These are phyloP conservation scores for Siniperca obscura DNA, from an alignment of 2,797 vertebrate species.

Conservation along the genomic window DNA sequence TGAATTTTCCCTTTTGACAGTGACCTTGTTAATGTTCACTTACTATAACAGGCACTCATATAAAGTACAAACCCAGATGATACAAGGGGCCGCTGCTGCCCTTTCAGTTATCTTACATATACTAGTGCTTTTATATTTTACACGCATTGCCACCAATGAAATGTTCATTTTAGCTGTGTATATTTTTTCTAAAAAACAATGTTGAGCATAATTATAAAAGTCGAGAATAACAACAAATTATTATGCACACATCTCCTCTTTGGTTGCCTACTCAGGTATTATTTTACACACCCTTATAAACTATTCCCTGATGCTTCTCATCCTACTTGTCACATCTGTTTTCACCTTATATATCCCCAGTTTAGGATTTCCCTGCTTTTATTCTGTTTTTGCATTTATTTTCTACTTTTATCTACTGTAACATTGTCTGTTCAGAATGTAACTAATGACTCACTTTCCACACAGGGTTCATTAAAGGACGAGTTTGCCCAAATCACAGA, in stretches of 20 bases:
- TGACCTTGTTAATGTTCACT: slow-evolving; percentile 40
- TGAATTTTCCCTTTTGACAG: slow-evolving; percentile 25
- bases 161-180: slow-evolving; percentile 21
- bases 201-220: slow-evolving; percentile 18
- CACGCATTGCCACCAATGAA: not conserved
- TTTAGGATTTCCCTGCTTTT: not conserved
- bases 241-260: slow-evolving; percentile 16
- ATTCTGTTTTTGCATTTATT: slow-evolving; percentile 33
- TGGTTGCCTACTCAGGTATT: slow-evolving; percentile 24
- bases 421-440: not conserved
- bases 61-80: not conserved
- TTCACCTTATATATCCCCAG: slow-evolving; percentile 17
- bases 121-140: slow-evolving; percentile 15
- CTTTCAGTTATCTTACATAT: slow-evolving; percentile 28
- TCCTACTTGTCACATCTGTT: slow-evolving; percentile 21
- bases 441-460: slow-evolving; percentile 16
- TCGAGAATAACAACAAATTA: slow-evolving; percentile 14
- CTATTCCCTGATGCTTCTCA: slow-evolving; percentile 22
- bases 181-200: slow-evolving; percentile 37
- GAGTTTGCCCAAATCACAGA: slow-evolving; percentile 17
- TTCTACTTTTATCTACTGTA: slow-evolving; percentile 10
- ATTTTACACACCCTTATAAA: slow-evolving; percentile 33
- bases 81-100: not conserved
- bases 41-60: slow-evolving; percentile 1
- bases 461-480: slow-evolving; percentile 32